Base-by-base conservation (phyloP, 2,113 vertebrate genomes). In the Tachysurus vachellii region DNA sequence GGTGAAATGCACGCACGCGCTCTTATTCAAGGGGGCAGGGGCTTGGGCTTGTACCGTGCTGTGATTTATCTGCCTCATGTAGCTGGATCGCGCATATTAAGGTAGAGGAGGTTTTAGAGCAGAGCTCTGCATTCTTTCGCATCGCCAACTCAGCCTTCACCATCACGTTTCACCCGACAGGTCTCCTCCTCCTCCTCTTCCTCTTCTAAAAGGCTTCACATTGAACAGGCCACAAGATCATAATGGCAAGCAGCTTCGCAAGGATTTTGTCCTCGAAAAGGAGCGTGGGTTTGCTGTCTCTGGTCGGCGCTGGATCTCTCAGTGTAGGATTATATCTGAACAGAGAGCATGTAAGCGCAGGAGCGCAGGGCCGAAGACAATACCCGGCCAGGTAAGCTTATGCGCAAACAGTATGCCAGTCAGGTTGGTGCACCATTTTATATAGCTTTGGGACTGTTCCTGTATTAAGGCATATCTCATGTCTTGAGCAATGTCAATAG, bases 381-480 rank as follows among this genome's bases (percentile, higher is more conserved):
- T 99, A 98, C 93, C 98, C 97, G 44, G 94, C 97, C 87, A 99
- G 98, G 98, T 99, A 96, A 87, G 56, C 31, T 50, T 61, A 50
- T 17, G 31, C 12, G 5, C 75, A 53, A 75, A 47, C 8, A 75
- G 9, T 11, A 13, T 54, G 2, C 5, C 31, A 61, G 13, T 31
- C 21, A 80, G 28, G 4, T 36, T 23, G 54, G 10, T 31, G 76
- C 23, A 28, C n/a, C 57, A 36, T 80, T 31, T 57, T 36, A 36
- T 57, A 6, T 53, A 28, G 26, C 12, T 23, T 21, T 44, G 44
- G 19, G 7, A 19, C 10, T 31, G 3, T 50, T 26, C 26, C 2
- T 77, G 26, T n/a, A 53, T 83, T 83, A 36, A 5, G 19, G 17
- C 26, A 42, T 50, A 66, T 5, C 42, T 42, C 61, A 47, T 62